Base-by-base conservation (phyloP, 2,888 invertebrate genomes). In the Didymodactylos carnosus region DNA sequence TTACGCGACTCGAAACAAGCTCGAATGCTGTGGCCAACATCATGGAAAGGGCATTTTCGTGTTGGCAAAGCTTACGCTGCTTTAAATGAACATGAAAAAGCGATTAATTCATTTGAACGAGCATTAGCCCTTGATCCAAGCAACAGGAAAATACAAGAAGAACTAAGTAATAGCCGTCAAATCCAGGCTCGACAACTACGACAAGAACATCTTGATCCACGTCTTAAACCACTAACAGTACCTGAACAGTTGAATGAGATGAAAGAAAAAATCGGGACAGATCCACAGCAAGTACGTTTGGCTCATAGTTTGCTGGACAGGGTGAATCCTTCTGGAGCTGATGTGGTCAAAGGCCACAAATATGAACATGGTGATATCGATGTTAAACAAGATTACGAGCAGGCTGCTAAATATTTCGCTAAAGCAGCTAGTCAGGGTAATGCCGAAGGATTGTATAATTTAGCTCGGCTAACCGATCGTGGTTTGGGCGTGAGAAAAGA, bases 381-480 rank as follows among this genome's bases (percentile, higher is more conserved):
- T 16, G 39, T n/a, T 51, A 51, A 72, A 46, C 49, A 51, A 72
- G 49, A 51, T 39, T 72, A 51, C 39, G 51, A 72, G 27, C 39
- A 39, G 51, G 72, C 72, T 49, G 72, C 46, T 2, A 51, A 51
- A 7, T 39, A 39, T 39, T 51, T 40, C 40, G 51, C 16, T 40
- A 72, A 49, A 49, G 46, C 46, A 19, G 46, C 46, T 19, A 23
- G 46, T 10, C 46, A 49, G 23, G 11, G 11, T 43, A 27, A 43
- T 23, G 11, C 72, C 39, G 72, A 72, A 19, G 72, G 23, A 35
- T 51, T 72, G 53, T 72, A 72, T 72, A 49, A 72, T 16, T 25
- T 72, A 51, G 72, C 39, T 19, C 25, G 46, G 23, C 23, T 72
- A 25, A 35, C 16, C 25, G 49, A 51, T n/a, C 25, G 49, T 0